Evolutionary conservation across 2,113 vertebrate genomes (phyloP), one percentile per base, ranked within the genome.

Genomic region (Hydrolagus affinis): DNA sequence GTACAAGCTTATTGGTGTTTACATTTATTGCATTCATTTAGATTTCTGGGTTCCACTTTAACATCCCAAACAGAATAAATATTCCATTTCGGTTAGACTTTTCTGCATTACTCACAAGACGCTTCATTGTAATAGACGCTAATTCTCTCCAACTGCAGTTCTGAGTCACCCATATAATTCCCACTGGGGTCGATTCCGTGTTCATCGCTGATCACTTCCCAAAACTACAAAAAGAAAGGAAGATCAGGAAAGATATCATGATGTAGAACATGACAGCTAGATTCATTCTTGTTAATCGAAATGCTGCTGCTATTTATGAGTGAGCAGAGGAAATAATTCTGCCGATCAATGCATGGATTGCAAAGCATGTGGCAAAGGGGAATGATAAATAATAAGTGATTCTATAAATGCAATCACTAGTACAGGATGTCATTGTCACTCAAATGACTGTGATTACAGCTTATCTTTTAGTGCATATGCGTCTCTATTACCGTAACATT

Each of bases 101-200:
- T 44, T 66, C 62, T 32, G 60, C 1, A 25, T 25, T 28, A 88
- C 87, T 95, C 90, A 96, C 95, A 95, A 28, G 94, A 95, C 23
- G 95, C 95, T 56, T 96, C 95, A 12, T 96, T 96, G 92, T 96
- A 96, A 89, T 96, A 96, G 85, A 96, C 95, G 0, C 94, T 96
- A 92, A 96, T 96, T 72, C 95, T 92, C 83, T 96, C 95, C 74
- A 96, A 92, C 91, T 96, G 95, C 75, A 96, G 92, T 86, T 95
- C 94, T 0, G 94, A 95, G 90, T 96, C 95, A 0, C 95, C 95
- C 75, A 95, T 92, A 2, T 96, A 96, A 90, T 95, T 95, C 86
- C 95, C 95, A 11, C 92, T 93, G 87, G 95, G 94, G 88, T 96
- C 95, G 64, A 96, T 96, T 57, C 95, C 95, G 0, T 96, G 95